A percentile compares a stretch with the other conserved stretches of the same genome.
These are phyloP conservation scores for Parotia lawesii DNA, from an alignment of 2,113 vertebrate genomes.

Conservation along the genomic window DNA sequence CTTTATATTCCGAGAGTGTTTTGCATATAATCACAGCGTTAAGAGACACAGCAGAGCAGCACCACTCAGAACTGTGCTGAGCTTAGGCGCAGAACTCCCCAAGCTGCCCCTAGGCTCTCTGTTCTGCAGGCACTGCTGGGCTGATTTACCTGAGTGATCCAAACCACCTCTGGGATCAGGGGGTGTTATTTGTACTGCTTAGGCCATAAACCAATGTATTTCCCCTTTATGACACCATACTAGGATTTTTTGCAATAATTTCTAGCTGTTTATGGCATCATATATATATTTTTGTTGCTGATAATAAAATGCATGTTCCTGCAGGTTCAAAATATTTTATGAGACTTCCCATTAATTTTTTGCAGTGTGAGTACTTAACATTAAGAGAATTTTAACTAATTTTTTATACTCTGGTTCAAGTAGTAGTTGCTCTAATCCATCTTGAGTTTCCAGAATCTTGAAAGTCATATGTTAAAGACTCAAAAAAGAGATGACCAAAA, in stretches of 20 bases:
- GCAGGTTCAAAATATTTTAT: not conserved
- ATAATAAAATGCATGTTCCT: not conserved
- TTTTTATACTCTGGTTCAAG: not conserved
- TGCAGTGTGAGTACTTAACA: not conserved
- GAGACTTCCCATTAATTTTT: not conserved
- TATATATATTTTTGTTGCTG: not conserved
- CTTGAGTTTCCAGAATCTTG: not conserved
- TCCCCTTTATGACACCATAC: not conserved
- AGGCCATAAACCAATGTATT: not conserved
- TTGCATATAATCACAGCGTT: not conserved
- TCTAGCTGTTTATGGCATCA: not conserved
- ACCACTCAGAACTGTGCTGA: fast-evolving
- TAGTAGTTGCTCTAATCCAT: not conserved
- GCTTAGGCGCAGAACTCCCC: not conserved
- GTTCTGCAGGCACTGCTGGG: not conserved
- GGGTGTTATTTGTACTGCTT: not conserved
- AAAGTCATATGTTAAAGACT: not conserved
- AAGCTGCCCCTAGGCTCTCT: fast-evolving
- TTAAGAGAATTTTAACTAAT: not conserved
- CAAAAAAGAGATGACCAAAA: not conserved
- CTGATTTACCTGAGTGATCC: not conserved
- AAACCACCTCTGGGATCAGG: not conserved
- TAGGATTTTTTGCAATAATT: not conserved
- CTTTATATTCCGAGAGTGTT: not conserved
- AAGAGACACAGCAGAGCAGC: not conserved